Conservation (phyloP, 2,888 invertebrate species). For the Tethea ocularis region DNA sequence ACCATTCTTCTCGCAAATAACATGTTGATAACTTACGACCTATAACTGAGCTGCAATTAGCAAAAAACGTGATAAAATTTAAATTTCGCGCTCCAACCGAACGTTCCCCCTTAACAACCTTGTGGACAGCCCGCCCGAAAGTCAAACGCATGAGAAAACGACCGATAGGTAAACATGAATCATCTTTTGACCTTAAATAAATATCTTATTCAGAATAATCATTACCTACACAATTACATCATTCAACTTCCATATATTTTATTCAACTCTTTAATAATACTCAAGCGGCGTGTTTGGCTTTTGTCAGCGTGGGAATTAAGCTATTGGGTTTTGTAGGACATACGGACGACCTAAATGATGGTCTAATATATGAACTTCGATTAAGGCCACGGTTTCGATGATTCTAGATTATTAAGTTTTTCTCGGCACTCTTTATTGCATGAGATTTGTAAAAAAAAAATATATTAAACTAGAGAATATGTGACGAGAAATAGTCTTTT, state of each 20-base stretch:
- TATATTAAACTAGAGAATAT: no score
- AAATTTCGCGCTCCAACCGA: no score
- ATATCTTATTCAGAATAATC: not conserved
- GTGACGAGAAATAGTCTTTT: no score
- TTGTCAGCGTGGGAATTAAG: conserved; percentile 1
- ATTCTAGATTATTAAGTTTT: no score
- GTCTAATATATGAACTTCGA: not conserved
- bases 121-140: no score
- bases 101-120: no score
- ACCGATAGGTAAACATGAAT: not conserved
- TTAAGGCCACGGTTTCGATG: not conserved
- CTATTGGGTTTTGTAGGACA: not conserved
- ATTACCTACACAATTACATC: not conserved
- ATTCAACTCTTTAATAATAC: not conserved
- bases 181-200: not conserved
- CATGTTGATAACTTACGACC: no score
- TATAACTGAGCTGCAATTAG: no score
- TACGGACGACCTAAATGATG: not conserved
- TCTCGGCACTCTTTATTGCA: no score
- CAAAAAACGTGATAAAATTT: no score
- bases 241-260: not conserved
- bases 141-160: not conserved
- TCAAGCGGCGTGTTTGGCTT: not conserved
- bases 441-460: no score
- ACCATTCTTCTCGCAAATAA: no score